These are phyloP conservation scores for Pteropus rufus DNA, from an alignment of 2,797 vertebrate species.

Conservation along the genomic window DNA sequence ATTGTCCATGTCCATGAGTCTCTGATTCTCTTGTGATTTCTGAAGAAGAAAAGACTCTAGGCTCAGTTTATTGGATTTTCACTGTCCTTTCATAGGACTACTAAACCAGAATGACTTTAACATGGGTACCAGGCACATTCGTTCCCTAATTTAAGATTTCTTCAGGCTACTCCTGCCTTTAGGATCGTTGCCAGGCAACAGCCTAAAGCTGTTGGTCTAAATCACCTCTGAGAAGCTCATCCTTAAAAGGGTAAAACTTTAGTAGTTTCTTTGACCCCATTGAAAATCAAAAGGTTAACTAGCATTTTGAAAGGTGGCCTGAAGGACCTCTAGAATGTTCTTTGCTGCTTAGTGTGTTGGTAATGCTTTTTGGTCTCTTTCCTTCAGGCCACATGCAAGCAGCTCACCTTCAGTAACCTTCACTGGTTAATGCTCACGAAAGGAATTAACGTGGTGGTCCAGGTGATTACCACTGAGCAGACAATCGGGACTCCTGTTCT, in stretches of 20 bases:
- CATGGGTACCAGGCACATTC: neutral
- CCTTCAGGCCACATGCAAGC: neutral
- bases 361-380: neutral
- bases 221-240: neutral
- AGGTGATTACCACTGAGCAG: neutral
- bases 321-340: neutral
- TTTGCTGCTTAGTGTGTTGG: neutral
- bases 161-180: neutral
- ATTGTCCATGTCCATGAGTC: too few species aligned
- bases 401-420: neutral
- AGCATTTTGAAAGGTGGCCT: neutral
- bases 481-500: neutral
- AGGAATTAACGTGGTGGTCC: neutral
- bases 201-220: neutral
- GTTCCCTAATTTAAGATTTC: slow-evolving; percentile 43
- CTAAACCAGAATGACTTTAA: slow-evolving; percentile 29
- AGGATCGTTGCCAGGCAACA: slow-evolving; percentile 56
- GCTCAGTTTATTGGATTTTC: neutral
- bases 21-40: neutral
- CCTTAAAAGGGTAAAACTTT: slow-evolving; percentile 38
- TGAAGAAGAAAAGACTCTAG: neutral
- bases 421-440: neutral
- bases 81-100: neutral
- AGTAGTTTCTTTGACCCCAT: neutral
- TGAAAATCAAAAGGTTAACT: slow-evolving; percentile 17